Evolutionary conservation across 2,113 vertebrate species (phyloP), one percentile per base, ranked within the genome.

Genomic region (Platysteira castanea): DNA sequence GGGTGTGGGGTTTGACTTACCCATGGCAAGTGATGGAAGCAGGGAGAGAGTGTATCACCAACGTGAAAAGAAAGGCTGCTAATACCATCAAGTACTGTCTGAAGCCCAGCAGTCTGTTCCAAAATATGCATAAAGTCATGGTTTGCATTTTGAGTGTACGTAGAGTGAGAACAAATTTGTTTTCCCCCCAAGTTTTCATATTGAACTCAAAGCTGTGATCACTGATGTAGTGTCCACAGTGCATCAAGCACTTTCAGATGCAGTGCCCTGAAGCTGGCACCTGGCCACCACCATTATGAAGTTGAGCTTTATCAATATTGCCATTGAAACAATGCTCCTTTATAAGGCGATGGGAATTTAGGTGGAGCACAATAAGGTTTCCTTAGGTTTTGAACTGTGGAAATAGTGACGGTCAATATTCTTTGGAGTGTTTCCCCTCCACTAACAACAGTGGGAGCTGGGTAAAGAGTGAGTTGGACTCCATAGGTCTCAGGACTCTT

Each of bases 301-400:
- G 15, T 39, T 27, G 39, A n/a, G 11, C 1, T 5, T 87, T 92
- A 67, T 56, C 89, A 87, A 15, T 50, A 39, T n/a, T 59, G 35
- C 64, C 71, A 15, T 22, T 90, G 77, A 52, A 87, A 49, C 28
- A 35, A 18, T 56, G 39, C 26, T 70, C 83, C 52, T 76, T 84
- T 59, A 27, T 74, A 83, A 94, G 56, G 63, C 59, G 65, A 1
- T 41, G 53, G 52, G 68, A 96, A 54, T 61, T 93, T 49, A 74
- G 67, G 12, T 84, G 71, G 84, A 89, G 44, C 0, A 2, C 0
- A 2, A 31, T 82, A 42, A 81, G 53, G 21, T 77, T 94, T 81
- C 73, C 67, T 94, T 78, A 50, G 53, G n/a, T 77, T 96, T 90
- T 78, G 44, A 91, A 77, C 87, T 49, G 22, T 18, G 33, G 53